Percentiles rank a stretch among this genome's conserved stretches.
These are phyloP conservation scores for Amaurobius ferox DNA, from an alignment of 2,888 invertebrate genomes.

Conservation along the genomic window DNA sequence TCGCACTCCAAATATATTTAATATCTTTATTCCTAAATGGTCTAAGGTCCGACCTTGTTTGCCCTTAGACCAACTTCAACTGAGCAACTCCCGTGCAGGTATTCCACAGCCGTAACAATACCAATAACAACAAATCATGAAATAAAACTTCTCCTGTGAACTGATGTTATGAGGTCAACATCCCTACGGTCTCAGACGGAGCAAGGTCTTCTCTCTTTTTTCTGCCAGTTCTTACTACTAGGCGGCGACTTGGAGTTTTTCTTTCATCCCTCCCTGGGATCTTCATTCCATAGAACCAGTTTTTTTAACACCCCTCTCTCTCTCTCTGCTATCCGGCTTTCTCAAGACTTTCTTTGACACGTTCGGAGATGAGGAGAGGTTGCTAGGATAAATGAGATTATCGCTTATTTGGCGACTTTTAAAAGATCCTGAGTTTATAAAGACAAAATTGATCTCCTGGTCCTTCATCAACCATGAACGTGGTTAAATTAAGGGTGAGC, in stretches of 20 bases:
- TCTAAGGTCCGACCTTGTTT: neutral
- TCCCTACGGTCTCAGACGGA: slow-evolving; percentile 51
- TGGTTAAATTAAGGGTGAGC: no score
- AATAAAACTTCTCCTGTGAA: neutral
- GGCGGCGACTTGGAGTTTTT: slow-evolving; percentile 35
- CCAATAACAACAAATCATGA: neutral
- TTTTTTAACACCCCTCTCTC: slow-evolving; percentile 1
- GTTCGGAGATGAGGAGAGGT: neutral
- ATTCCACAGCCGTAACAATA: neutral
- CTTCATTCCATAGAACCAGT: slow-evolving; percentile 71
- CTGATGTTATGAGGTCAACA: slow-evolving; percentile 63
- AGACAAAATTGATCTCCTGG: no score
- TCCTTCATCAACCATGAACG: no score
- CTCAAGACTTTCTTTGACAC: neutral
- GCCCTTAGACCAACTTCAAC: neutral
- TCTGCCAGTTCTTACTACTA: slow-evolving; percentile 36
- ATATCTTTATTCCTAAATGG: no score
- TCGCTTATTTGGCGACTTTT: slow-evolving; percentile 33
- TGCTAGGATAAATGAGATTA: neutral
- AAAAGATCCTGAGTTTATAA: no score
- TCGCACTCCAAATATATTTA: no score
- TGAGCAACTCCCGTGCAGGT: no score
- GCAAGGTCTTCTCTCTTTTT: slow-evolving; percentile 13
- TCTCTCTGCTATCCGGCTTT: neutral
- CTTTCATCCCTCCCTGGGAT: slow-evolving; percentile 7